Evolutionary conservation across 2,113 vertebrate species (phyloP), one percentile per base, ranked within the genome.

Genomic region (human (Homo sapiens)): DNA sequence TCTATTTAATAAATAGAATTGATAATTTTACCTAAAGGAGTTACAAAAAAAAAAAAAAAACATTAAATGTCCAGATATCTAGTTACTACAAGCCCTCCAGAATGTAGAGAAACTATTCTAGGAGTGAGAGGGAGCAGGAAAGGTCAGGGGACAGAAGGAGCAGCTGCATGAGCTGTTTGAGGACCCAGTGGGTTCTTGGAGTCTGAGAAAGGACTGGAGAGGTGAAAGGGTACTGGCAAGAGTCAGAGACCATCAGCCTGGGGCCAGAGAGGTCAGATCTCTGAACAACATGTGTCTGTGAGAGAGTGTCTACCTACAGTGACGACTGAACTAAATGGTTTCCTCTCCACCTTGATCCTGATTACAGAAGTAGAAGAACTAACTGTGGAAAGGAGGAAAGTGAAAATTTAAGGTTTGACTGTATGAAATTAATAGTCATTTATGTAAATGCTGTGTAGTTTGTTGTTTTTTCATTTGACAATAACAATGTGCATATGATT

Each of bases 211-310:
- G 20, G 25, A 35, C 50, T 13, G 8, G 4, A 23, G 35, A 95
- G 76, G 89, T 93, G n/a, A 91, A 89, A 94, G 25, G 38, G 64
- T 35, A 81, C 11, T 52, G 32, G 35, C 17, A 52, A 93, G 32
- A 48, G 78, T 79, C 78, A 79, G 66, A 82, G 45, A 75, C 10
- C 43, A 85, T 84, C 43, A 93, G 82, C 83, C 75, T 50, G 82
- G 50, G 87, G 92, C 35, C 55, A 84, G 52, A 13, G 45, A 94
- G 73, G 32, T 86, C 92, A 95, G 59, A 48, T n/a, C 20, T 2
- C 59, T 92, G 93, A 92, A 90, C 82, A 76, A 83, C 66, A 57
- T 87, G 12, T 76, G 35, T 93, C 61, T 96, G 55, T 92, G 95
- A 80, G 73, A 92, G 96, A 96, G 9, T 1, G 8, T 81, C 79